phyloP scores from a whole-genome alignment of 2,888 invertebrate genomes.

The Eupelmus urozonus region DNA sequence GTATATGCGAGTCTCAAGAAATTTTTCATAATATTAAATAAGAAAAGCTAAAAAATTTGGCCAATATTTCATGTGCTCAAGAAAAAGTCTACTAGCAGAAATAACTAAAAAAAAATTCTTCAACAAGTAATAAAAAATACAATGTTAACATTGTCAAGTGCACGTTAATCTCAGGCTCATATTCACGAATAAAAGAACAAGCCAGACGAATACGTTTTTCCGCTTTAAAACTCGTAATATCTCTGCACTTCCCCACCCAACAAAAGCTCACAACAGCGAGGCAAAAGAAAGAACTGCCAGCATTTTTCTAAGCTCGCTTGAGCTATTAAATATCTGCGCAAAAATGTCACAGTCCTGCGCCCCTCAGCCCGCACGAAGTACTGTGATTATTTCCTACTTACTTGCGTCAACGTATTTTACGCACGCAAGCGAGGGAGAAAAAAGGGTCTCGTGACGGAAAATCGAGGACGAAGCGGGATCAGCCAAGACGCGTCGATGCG shows the following conservation, averaged over 20 bases:
- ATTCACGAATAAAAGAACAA: no score
- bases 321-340: slow-evolving; percentile 20
- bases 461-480: slow-evolving; percentile 35
- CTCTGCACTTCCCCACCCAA: not conserved
- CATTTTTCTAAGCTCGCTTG: not conserved
- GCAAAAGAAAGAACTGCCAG: not conserved
- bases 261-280: not conserved
- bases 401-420: slow-evolving; percentile 19
- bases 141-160: no score
- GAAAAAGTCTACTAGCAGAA: no score
- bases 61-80: no score
- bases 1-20: no score
- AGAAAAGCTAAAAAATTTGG: no score
- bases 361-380: not conserved
- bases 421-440: slow-evolving; percentile 4
- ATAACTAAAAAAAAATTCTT: not conserved
- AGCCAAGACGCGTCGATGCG: slow-evolving; percentile 2
- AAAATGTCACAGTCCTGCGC: not conserved
- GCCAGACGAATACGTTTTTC: no score
- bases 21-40: no score
- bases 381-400: slow-evolving; percentile 18
- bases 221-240: no score
- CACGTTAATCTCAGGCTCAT: no score
- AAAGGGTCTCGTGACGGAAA: slow-evolving; percentile 16
- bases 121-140: no score